Evolutionary conservation across 2,797 vertebrate species (phyloP).

Genomic region (Microctenopoma lineatum): DNA sequence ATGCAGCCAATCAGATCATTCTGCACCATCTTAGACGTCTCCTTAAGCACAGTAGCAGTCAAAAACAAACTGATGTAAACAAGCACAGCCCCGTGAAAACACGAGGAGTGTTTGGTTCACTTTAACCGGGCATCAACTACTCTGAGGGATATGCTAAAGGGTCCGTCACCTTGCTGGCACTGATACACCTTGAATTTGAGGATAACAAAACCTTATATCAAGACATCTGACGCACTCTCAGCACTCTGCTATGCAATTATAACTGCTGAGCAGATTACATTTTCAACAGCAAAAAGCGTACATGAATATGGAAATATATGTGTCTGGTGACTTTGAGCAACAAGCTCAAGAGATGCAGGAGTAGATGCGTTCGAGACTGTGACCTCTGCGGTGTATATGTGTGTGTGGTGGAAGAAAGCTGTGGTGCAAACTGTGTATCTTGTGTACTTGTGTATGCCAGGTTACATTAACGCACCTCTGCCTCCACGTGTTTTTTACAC

Average conservation of each 20-base stretch:
- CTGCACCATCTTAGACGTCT: too few species aligned
- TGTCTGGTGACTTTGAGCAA: constrained; percentile 56
- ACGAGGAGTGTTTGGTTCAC: neutral
- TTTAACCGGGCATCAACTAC: neutral
- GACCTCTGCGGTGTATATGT: constrained; percentile 41
- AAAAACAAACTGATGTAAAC: too few species aligned
- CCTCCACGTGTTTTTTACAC: constrained; percentile 39
- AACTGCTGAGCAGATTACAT: constrained; percentile 50
- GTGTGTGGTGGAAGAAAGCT: constrained; percentile 22
- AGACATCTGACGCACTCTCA: constrained; percentile 18
- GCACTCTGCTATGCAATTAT: constrained; percentile 57
- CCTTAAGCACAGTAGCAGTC: too few species aligned
- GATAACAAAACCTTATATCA: constrained; percentile 20
- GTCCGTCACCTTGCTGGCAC: neutral
- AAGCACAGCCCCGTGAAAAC: too few species aligned
- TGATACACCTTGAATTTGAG: neutral
- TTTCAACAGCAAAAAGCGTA: constrained; percentile 59
- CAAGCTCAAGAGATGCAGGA: constrained; percentile 29
- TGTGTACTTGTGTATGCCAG: constrained; percentile 18
- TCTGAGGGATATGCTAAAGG: constrained; percentile 18
- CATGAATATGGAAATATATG: constrained; percentile 71
- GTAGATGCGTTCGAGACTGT: constrained; percentile 16
- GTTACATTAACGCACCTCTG: constrained; percentile 36
- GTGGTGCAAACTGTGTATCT: constrained; percentile 30
- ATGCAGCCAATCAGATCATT: too few species aligned